Conservation (phyloP, 2,113 vertebrate species). For the Hippocampus abdominalis region DNA sequence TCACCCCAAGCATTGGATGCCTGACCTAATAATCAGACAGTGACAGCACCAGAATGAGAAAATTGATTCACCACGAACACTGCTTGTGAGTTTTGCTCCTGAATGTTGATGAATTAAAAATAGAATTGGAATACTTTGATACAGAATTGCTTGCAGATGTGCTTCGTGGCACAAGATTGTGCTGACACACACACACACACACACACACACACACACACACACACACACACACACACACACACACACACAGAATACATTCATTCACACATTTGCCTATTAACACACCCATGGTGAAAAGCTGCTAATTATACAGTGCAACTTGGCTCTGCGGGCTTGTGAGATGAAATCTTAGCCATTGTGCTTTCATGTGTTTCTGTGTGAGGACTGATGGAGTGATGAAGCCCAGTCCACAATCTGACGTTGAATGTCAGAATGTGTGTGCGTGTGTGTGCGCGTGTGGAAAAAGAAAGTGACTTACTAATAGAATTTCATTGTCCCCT, state of each 20-base stretch:
- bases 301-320: slow-evolving; percentile 43
- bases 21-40: slow-evolving; percentile 32
- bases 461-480: slow-evolving; percentile 2
- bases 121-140: not conserved
- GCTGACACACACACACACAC: not conserved
- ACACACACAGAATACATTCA: not conserved
- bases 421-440: too few species aligned
- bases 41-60: not conserved
- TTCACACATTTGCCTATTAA: slow-evolving; percentile 24
- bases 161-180: not conserved
- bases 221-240: not conserved
- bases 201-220: not conserved
- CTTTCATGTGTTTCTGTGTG: not conserved
- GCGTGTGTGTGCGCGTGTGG: slow-evolving; percentile 4
- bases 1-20: slow-evolving; percentile 34
- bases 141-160: not conserved
- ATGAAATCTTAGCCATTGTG: slow-evolving; percentile 21
- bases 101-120: not conserved
- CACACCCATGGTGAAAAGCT: slow-evolving; percentile 42
- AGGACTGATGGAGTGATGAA: not conserved
- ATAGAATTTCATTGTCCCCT: slow-evolving; percentile 22
- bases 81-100: not conserved
- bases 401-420: not conserved
- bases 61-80: not conserved
- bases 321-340: slow-evolving; percentile 27